phyloP scores from a whole-genome alignment of 2,113 vertebrate species.

The Rhinopomastus cyanomelas region DNA sequence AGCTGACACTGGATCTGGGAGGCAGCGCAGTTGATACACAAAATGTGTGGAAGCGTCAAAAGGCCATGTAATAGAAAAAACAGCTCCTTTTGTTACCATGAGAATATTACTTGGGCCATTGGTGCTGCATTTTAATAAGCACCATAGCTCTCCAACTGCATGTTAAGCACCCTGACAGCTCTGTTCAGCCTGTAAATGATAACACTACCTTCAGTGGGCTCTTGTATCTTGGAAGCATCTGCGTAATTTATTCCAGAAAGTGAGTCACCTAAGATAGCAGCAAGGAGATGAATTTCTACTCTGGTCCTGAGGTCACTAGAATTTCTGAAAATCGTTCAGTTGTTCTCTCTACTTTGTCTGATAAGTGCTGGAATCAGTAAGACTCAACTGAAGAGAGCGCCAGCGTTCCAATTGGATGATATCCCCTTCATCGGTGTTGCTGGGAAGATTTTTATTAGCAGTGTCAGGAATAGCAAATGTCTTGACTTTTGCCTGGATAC shows the following conservation, averaged over 20 bases:
- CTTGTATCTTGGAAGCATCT: not conserved
- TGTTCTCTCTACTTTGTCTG: not conserved
- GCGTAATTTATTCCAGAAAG: not conserved
- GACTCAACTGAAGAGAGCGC: not conserved
- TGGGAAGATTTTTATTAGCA: not conserved
- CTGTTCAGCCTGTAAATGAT: conserved; percentile 1
- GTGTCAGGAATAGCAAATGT: not conserved
- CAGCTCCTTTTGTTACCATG: conserved; percentile 54
- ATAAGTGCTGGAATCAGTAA: not conserved
- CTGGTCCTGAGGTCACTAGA: not conserved
- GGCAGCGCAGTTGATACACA: conserved; percentile 26
- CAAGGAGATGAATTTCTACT: not conserved
- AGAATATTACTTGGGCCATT: conserved; percentile 55
- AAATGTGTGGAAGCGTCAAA: conserved; percentile 60
- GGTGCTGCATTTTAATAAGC: conserved; percentile 51
- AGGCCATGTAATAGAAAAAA: conserved; percentile 61
- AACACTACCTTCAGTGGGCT: not conserved
- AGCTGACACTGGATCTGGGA: conserved; percentile 57
- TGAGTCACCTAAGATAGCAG: not conserved
- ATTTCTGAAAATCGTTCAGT: not conserved
- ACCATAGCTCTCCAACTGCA: conserved; percentile 1
- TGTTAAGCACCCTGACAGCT: not conserved
- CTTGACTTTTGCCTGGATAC: conserved; percentile 1
- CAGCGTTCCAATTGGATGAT: not conserved
- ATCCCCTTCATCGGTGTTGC: not conserved